phyloP scores from a whole-genome alignment of 2,113 vertebrate species.

The Morone chrysops region DNA sequence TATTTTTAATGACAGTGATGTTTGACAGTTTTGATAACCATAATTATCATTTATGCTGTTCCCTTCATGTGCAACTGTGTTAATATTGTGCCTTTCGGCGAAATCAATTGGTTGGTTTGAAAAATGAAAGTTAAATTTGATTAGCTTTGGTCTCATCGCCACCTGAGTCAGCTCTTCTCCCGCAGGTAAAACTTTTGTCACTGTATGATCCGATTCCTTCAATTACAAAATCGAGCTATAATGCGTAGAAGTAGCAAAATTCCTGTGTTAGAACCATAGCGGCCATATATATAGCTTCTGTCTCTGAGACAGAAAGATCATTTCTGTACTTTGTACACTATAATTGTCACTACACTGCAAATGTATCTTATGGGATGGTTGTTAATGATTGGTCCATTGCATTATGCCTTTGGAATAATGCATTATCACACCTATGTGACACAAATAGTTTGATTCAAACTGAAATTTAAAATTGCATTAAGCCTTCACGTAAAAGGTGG shows the following conservation, averaged over 20 bases:
- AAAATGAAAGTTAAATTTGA: constrained; percentile 33
- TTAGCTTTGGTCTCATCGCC: constrained; percentile 45
- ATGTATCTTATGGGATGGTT: neutral
- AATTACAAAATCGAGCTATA: constrained; percentile 15
- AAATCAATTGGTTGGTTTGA: constrained; percentile 23
- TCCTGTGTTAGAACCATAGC: neutral
- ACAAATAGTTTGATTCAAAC: constrained; percentile 3
- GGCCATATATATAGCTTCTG: neutral
- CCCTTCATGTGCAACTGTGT: neutral
- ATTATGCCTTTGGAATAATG: neutral
- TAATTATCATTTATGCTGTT: neutral
- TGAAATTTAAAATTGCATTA: constrained; percentile 27
- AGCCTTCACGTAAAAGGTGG: neutral
- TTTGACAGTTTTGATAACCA: neutral
- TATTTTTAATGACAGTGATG: constrained; percentile 3
- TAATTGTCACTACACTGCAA: neutral
- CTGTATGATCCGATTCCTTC: constrained; percentile 14
- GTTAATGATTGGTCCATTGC: neutral
- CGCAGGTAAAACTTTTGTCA: constrained; percentile 31
- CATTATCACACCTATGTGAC: neutral
- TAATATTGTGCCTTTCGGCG: neutral
- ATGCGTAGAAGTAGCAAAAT: neutral
- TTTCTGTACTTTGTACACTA: no score
- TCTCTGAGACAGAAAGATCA: neutral
- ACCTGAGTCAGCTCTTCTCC: constrained; percentile 35